Base-by-base conservation (phyloP, 2,797 vertebrate genomes). In the Lepidocolaptes lacrymiger region DNA sequence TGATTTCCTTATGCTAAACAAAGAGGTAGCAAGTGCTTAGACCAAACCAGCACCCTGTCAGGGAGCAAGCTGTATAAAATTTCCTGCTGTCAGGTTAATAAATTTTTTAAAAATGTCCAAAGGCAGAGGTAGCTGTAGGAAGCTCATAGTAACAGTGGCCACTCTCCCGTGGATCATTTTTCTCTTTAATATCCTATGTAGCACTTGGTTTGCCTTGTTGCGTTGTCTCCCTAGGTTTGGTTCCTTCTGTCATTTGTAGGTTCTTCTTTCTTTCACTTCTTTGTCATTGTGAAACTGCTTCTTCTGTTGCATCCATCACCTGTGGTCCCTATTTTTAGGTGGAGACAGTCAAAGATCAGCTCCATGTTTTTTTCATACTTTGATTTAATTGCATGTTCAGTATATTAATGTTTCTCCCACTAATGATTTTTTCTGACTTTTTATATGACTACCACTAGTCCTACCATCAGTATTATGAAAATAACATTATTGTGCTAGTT, bases 11-110 rank as follows among this genome's bases (percentile, higher is more conserved):
- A 97, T 96, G 95, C 96, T 97, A 96, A 97, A 96, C 89, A 96
- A 97, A 95, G 96, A 87, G 74, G 85, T 11, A 49, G 94, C 88
- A 88, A 97, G 89, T 95, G 92, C 95, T 97, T 95, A 85, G 49
- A 91, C 91, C 96, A 96, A 95, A 88, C 96, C 93, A 92, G 95
- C 82, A 88, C 96, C 94, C 97, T 97, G 95, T 98, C 93, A 98
- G 95, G 97, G 96, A 92, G 95, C 97, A 98, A 98, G 98, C 98
- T 98, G 97, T 97, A 78, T 97, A 97, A 98, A 98, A 97, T 97
- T 98, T 98, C 98, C 96, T 94, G 97, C 97, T 98, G 98, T 98
- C 97, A 98, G 97, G 98, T 98, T 98, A 98, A 98, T 98, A 97
- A 98, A 98, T 98, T 98, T 99, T 98, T 98, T 2, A 97, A 98